phyloP scores from a whole-genome alignment of 2,888 invertebrate genomes.

The Megalurothrips usitatus region DNA sequence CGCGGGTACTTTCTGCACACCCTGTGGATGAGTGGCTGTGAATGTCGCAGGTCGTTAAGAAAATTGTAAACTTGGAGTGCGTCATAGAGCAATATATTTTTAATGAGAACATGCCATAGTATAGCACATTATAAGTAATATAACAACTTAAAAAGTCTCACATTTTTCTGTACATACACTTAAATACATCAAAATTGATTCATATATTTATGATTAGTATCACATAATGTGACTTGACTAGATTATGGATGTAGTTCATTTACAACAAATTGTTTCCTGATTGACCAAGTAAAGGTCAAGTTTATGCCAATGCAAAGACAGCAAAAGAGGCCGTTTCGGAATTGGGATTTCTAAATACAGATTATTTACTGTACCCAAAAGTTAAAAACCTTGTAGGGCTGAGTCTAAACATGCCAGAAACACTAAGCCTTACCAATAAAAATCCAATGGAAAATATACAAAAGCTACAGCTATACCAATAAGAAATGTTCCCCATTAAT shows the following conservation, averaged over 20 bases:
- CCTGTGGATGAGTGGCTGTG: too few relatives aligned
- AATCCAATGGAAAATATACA: background rate
- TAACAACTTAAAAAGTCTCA: background rate
- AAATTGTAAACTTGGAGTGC: too few relatives aligned
- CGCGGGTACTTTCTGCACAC: too few relatives aligned
- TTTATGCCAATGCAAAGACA: too few relatives aligned
- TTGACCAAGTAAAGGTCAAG: too few relatives aligned
- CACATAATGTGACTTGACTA: slow-evolving; percentile 25
- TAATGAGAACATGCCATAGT: background rate
- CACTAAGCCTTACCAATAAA: background rate
- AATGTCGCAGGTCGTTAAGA: too few relatives aligned
- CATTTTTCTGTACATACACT: background rate
- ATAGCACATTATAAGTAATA: background rate
- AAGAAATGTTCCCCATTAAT: background rate
- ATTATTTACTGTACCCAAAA: background rate
- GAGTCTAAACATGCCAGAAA: background rate
- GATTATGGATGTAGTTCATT: background rate
- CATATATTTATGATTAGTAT: slow-evolving; percentile 1
- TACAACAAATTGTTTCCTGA: too few relatives aligned
- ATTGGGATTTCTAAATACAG: too few relatives aligned
- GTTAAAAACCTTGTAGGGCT: background rate
- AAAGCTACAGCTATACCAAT: background rate
- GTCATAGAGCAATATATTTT: background rate
- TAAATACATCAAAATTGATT: background rate
- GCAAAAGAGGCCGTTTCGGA: too few relatives aligned